Evolutionary conservation across 2,888 invertebrate species (phyloP).

Genomic region (Melanostoma mellinum): DNA sequence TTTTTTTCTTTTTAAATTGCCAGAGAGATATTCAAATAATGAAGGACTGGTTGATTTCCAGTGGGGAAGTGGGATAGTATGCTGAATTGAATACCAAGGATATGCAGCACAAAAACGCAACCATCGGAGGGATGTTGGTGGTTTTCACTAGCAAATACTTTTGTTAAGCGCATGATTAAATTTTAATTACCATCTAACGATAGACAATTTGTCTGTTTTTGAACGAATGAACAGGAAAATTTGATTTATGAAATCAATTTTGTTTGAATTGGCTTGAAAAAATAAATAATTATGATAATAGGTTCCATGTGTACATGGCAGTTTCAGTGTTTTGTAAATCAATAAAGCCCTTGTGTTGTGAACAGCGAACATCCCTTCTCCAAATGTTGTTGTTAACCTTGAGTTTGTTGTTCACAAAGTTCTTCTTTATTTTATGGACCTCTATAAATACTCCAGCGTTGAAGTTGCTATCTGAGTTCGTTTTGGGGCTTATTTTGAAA

Average conservation of each 20-base stretch:
- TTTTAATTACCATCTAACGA: constrained; percentile 50
- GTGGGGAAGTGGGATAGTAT: neutral
- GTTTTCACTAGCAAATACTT: constrained; percentile 55
- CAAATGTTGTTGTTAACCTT: neutral
- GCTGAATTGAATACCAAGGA: constrained; percentile 3
- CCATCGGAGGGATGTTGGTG: constrained; percentile 4
- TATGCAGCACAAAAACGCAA: constrained; percentile 6
- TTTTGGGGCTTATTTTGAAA: constrained; percentile 19
- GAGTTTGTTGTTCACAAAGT: neutral
- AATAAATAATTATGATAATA: neutral
- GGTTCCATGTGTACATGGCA: no score
- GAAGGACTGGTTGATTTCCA: constrained; percentile 36
- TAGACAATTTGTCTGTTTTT: constrained; percentile 36
- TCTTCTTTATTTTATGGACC: neutral
- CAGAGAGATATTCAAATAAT: constrained; percentile 44
- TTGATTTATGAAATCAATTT: constrained; percentile 43
- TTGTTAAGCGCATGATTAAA: constrained; percentile 66
- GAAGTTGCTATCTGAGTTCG: constrained; percentile 12
- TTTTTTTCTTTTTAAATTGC: constrained; percentile 17
- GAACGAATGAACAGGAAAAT: constrained; percentile 19
- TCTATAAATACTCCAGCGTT: neutral
- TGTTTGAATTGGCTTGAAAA: constrained; percentile 11
- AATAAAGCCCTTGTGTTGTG: no score
- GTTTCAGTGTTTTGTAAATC: no score
- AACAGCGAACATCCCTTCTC: no score